Base-by-base conservation (phyloP, 2,888 invertebrate genomes). In the Eristalis pertinax region DNA sequence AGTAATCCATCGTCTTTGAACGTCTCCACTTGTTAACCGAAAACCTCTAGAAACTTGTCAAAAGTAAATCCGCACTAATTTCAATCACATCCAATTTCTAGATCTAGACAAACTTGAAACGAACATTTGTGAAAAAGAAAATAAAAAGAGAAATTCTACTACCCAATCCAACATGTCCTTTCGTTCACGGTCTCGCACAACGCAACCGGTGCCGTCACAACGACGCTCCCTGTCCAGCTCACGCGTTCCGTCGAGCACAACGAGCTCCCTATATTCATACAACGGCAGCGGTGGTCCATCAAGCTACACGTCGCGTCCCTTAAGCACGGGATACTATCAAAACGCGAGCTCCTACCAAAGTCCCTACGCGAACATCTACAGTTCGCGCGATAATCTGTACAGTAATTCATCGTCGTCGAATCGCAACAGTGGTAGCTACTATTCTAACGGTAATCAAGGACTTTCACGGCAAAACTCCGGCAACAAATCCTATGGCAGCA, bases 161-260 rank as follows among this genome's bases (percentile, higher is more conserved):
- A 50, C n/a, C 8, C 50, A 19, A 8, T 32, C 8, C 63, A 89
- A 76, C 74, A 93, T 93, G 93, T 93, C 93, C 74, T 93, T 93
- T 90, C 93, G 93, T 73, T 93, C 93, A 87, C 92, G 93, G 84
- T 89, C 93, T 89, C 92, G 90, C 91, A 92, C 90, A n/a, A 90
- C 89, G 85, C 90, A 89, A 86, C 93, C 93, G 91, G 93, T 82
- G 90, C 93, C n/a, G 92, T 93, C 91, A 90, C 94, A 90, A 65
- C 91, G 92, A 91, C 95, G 89, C 92, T 95, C 91, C 91, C 93
- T 91, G 81, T 95, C 92, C 92, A 94, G 94, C 77, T 94, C 94
- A 0, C 94, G 94, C 1, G 91, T 94, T 63, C 90, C 89, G 69
- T 90, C 88, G 70, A 80, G 88, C 77, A 90, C 78, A 80, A 86